Percentiles rank a stretch among this genome's conserved stretches.
These are phyloP conservation scores for Paradoxurus hermaphroditus DNA, from an alignment of 2,113 vertebrate species.

Conservation along the genomic window DNA sequence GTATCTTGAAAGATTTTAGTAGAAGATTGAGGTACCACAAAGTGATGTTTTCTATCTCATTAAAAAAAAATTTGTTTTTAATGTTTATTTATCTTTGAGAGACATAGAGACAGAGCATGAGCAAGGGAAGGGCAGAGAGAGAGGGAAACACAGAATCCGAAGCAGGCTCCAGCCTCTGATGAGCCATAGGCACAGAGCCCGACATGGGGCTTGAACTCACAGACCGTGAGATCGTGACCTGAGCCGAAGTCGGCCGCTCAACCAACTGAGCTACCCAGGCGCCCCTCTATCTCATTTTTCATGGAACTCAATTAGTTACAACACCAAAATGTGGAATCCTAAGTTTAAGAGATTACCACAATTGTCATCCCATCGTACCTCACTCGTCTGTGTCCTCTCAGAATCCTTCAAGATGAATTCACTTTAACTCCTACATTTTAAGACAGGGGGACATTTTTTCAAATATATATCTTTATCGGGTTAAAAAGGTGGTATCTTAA, in stretches of 20 bases:
- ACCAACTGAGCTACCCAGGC: no score
- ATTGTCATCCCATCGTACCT: not conserved
- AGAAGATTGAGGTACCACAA: not conserved
- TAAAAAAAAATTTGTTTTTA: no score
- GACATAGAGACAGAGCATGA: no score
- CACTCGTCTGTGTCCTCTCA: not conserved
- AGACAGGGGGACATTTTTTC: not conserved
- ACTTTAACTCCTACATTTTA: not conserved
- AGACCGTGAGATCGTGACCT: no score
- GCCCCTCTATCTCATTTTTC: not conserved
- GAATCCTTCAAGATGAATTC: not conserved
- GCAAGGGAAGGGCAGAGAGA: no score
- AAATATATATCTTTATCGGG: not conserved
- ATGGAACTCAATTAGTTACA: not conserved
- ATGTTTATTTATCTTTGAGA: no score
- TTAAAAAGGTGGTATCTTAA: not conserved
- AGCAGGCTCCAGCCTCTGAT: no score
- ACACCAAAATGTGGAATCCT: not conserved
- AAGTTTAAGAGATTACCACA: not conserved
- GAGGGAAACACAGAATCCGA: no score
- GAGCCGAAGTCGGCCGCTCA: no score
- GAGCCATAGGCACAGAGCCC: no score
- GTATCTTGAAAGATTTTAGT: not conserved
- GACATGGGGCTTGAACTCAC: no score
- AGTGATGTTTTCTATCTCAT: not conserved